These are phyloP conservation scores for Fratercula arctica DNA, from an alignment of 2,797 vertebrate genomes.

Conservation along the genomic window DNA sequence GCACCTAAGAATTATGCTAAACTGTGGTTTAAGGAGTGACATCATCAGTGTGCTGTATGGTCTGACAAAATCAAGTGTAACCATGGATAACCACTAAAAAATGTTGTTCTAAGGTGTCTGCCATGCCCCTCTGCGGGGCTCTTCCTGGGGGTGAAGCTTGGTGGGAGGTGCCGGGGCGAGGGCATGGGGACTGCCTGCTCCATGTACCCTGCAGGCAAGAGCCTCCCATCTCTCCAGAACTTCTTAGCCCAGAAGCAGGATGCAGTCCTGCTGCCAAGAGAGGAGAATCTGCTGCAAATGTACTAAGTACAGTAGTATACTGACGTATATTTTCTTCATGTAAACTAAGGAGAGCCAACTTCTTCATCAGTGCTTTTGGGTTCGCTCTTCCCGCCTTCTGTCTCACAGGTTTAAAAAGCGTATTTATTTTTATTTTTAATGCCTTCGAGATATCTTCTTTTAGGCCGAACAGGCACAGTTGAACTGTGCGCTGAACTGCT, in stretches of 20 bases:
- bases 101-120: not conserved
- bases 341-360: not conserved
- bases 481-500: not conserved
- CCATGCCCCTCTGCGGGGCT: not conserved
- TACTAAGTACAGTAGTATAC: not conserved
- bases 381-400: not conserved
- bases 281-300: not conserved
- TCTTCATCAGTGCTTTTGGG: not conserved
- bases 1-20: constrained; percentile 56
- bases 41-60: not conserved
- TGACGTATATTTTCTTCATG: not conserved
- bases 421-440: not conserved
- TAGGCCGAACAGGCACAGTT: not conserved
- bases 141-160: not conserved
- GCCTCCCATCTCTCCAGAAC: not conserved
- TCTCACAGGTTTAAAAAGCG: not conserved
- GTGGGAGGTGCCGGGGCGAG: not conserved
- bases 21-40: constrained; percentile 38
- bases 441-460: not conserved
- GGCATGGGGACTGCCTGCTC: not conserved
- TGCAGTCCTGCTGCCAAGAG: not conserved
- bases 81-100: not conserved
- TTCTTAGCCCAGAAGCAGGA: not conserved
- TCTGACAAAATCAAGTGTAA: not conserved
- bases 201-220: not conserved